Percentiles rank a stretch among this genome's conserved stretches.
phyloP scores from a whole-genome alignment of 2,888 invertebrate genomes.

The Anagyrus pseudococci region DNA sequence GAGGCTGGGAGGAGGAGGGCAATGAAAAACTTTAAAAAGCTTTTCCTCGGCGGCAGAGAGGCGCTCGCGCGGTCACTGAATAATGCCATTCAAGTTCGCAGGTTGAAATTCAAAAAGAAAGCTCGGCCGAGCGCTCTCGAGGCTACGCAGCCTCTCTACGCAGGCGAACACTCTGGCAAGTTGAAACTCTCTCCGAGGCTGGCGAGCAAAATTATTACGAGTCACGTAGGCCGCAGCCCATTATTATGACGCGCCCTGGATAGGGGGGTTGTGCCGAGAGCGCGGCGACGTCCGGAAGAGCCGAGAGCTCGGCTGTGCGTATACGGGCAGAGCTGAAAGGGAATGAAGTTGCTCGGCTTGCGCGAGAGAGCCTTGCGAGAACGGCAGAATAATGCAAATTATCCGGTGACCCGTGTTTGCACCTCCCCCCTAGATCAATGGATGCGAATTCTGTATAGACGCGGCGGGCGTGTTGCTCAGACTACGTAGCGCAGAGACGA shows the following conservation, averaged over 20 bases:
- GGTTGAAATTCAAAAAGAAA: conserved; percentile 38
- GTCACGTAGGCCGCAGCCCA: conserved; percentile 51
- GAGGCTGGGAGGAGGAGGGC: background rate
- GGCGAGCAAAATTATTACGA: conserved; percentile 49
- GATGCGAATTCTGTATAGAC: no score
- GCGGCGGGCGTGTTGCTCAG: no score
- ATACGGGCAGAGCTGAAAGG: conserved; percentile 13
- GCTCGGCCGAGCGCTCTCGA: background rate
- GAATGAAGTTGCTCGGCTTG: conserved; percentile 27
- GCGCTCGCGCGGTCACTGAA: conserved; percentile 19
- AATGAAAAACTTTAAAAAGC: conserved; percentile 40
- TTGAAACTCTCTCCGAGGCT: conserved; percentile 39
- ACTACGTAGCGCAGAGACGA: no score
- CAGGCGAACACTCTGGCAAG: conserved; percentile 12
- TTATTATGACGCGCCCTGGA: conserved; percentile 49
- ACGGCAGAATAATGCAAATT: conserved; percentile 54
- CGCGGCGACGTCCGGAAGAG: no score
- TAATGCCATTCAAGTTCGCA: conserved; percentile 38
- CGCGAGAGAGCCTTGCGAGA: conserved; percentile 36
- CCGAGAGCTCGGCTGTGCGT: conserved; percentile 10
- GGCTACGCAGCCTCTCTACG: background rate
- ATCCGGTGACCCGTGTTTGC: conserved; percentile 42
- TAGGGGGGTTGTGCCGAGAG: conserved; percentile 36
- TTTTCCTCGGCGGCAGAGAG: conserved; percentile 19
- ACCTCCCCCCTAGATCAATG: background rate